Evolutionary conservation across 2,888 invertebrate genomes (phyloP).

Genomic region (Ditula angustiorana): DNA sequence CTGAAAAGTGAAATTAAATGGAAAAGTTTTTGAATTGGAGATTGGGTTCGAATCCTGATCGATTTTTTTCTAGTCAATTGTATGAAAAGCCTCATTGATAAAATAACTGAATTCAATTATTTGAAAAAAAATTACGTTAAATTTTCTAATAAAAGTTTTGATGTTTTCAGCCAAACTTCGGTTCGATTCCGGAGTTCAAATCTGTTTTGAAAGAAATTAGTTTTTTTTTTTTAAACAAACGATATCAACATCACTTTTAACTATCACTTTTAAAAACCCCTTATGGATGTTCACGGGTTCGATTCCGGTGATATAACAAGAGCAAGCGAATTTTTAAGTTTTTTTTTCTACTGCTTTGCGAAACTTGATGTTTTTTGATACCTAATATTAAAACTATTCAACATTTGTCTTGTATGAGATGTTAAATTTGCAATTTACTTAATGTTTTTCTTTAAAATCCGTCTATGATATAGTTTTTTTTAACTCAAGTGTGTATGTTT

Average conservation of each 20-base stretch:
- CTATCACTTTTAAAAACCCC: no score
- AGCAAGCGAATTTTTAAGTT: constrained; percentile 27
- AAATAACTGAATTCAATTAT: not conserved
- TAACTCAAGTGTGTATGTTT: not conserved
- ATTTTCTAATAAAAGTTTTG: constrained; percentile 21
- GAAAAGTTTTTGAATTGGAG: not conserved
- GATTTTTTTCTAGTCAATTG: not conserved
- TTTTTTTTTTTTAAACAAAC: no score
- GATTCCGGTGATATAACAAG: constrained; percentile 39
- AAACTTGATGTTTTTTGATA: not conserved
- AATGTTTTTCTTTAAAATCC: not conserved
- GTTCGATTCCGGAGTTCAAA: constrained; percentile 37
- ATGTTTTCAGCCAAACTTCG: constrained; percentile 28
- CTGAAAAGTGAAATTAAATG: not conserved
- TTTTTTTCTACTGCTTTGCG: constrained; percentile 12
- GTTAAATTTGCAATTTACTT: constrained; percentile 7
- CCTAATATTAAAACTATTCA: not conserved
- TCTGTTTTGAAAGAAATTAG: not conserved
- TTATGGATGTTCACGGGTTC: constrained; percentile 46
- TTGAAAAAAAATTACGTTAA: not conserved
- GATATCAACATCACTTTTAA: no score
- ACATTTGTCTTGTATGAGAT: constrained; percentile 5
- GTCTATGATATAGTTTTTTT: constrained; percentile 33
- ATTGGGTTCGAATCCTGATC: not conserved
- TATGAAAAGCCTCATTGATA: not conserved